These are phyloP conservation scores for Bradypodion pumilum DNA, from an alignment of 2,797 vertebrate genomes.

Conservation along the genomic window DNA sequence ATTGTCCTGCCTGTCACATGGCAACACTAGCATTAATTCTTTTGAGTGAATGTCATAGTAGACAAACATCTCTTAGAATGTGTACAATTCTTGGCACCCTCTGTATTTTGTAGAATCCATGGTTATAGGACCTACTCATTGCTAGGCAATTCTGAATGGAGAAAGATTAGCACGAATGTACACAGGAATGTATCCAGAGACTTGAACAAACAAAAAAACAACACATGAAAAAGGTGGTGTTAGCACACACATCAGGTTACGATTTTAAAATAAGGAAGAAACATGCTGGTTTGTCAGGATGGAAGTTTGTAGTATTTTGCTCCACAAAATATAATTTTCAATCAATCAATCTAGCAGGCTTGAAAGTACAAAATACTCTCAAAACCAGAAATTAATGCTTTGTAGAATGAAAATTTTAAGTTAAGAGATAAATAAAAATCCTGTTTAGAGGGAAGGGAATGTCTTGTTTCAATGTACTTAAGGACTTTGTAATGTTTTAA, in stretches of 20 bases:
- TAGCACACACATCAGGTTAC: not conserved
- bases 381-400: not conserved
- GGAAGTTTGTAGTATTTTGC: not conserved
- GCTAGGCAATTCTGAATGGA: not conserved
- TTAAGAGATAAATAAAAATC: not conserved
- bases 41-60: too few species aligned
- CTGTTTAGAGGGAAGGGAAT: not conserved
- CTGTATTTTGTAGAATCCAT: not conserved
- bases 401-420: not conserved
- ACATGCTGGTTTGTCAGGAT: not conserved
- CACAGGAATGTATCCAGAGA: not conserved
- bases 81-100: too few species aligned
- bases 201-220: not conserved
- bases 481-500: too few species aligned
- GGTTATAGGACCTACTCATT: not conserved
- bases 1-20: too few species aligned
- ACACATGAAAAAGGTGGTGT: too few species aligned
- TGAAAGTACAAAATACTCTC: not conserved
- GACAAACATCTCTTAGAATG: too few species aligned
- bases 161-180: not conserved
- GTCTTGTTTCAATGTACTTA: too few species aligned
- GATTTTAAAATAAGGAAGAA: not conserved
- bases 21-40: too few species aligned
- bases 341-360: not conserved
- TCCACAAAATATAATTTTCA: not conserved